These are phyloP conservation scores for Scopus umbretta DNA, from an alignment of 2,113 vertebrate species.

Conservation along the genomic window DNA sequence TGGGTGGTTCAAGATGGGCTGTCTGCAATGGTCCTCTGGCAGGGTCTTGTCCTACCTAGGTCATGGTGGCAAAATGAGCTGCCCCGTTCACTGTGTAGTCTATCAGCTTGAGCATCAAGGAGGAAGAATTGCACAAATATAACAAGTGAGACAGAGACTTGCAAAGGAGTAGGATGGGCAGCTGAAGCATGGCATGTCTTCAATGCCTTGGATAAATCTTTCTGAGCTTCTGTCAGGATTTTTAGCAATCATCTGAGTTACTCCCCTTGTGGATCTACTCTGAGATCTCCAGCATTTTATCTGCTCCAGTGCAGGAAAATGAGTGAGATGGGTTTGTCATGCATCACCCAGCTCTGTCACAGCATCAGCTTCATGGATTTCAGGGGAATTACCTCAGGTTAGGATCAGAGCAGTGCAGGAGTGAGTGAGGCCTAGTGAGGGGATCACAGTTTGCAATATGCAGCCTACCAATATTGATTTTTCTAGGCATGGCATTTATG, in stretches of 20 bases:
- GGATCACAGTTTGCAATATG: not conserved
- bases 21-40: not conserved
- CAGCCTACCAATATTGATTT: not conserved
- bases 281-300: not conserved
- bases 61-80: rapidly evolving
- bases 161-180: not conserved
- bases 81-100: not conserved
- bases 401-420: not conserved
- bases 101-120: not conserved
- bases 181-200: not conserved
- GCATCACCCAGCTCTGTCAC: not conserved
- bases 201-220: not conserved
- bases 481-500: not conserved
- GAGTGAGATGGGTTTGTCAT: not conserved
- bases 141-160: not conserved
- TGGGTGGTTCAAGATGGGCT: not conserved
- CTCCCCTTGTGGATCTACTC: not conserved
- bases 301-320: not conserved
- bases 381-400: not conserved
- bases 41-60: rapidly evolving
- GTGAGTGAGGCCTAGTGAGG: not conserved
- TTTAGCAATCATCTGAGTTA: not conserved
- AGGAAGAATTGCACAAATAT: not conserved
- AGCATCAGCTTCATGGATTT: not conserved
- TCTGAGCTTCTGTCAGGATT: not conserved